Conservation (phyloP, 2,113 vertebrate genomes). For the Acinonyx jubatus region DNA sequence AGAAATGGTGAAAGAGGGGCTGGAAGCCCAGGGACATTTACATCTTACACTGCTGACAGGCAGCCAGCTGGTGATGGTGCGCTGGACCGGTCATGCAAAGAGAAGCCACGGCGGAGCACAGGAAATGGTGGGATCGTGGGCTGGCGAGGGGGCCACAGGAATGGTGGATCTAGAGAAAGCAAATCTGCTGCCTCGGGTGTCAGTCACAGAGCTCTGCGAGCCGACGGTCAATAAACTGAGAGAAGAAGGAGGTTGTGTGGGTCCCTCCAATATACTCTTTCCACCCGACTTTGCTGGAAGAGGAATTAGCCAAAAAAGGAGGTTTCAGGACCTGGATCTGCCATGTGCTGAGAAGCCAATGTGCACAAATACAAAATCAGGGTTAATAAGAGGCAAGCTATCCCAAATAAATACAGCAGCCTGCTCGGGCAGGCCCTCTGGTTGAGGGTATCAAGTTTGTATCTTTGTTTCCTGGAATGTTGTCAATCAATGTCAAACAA, state of each 20-base stretch:
- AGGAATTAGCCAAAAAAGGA: background rate
- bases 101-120: background rate
- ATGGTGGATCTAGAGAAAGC: background rate
- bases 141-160: background rate
- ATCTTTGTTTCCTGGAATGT: conserved; percentile 37
- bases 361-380: background rate
- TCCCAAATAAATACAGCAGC: background rate
- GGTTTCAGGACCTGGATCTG: background rate
- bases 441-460: conserved; percentile 40
- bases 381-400: background rate
- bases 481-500: conserved; percentile 57
- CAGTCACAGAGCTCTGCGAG: background rate
- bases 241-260: background rate
- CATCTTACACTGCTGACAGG: background rate
- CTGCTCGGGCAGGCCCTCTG: background rate
- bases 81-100: background rate
- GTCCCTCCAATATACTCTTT: background rate
- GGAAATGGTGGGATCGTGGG: background rate
- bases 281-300: background rate
- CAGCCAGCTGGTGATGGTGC: background rate
- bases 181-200: background rate
- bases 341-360: background rate
- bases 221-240: background rate
- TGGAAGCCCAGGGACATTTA: background rate
- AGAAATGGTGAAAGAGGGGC: background rate